Evolutionary conservation across 2,113 vertebrate genomes (phyloP).

Genomic region (Xenopus borealis): DNA sequence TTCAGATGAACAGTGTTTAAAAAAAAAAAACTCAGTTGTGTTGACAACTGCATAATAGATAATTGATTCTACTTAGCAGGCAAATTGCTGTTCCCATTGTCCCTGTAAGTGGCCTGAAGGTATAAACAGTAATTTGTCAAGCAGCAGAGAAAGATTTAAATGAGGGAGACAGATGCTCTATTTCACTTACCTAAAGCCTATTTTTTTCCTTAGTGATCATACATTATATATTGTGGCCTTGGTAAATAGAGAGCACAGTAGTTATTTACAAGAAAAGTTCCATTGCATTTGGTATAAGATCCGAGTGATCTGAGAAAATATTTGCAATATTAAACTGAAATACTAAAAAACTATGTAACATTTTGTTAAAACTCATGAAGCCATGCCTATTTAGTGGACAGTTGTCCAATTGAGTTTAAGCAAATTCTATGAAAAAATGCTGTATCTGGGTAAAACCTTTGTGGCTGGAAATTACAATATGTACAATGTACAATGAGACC

Average conservation of each 20-base stretch:
- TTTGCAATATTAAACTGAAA: no score
- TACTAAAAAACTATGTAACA: no score
- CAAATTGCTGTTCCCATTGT: conserved; percentile 22
- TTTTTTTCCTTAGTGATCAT: background rate
- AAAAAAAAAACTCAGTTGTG: background rate
- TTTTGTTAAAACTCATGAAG: no score
- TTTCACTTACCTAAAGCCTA: conserved; percentile 1
- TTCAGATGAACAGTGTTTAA: background rate
- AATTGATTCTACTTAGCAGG: conserved; percentile 24
- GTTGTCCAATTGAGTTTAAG: no score
- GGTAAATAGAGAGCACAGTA: background rate
- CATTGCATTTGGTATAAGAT: background rate
- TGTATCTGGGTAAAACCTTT: no score
- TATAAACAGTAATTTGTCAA: conserved; percentile 20
- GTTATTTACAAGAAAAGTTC: background rate
- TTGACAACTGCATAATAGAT: conserved; percentile 15
- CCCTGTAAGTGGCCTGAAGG: background rate
- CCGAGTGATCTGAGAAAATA: background rate
- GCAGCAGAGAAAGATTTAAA: conserved; percentile 22
- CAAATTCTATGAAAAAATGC: no score
- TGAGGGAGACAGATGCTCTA: conserved; percentile 11
- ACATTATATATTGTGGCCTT: background rate
- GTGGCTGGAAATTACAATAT: no score
- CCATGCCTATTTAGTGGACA: no score
- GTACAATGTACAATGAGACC: no score